Evolutionary conservation across 1,140 invertebrate species (phyloP).

Genomic region (Alviniconcha marisindica): DNA sequence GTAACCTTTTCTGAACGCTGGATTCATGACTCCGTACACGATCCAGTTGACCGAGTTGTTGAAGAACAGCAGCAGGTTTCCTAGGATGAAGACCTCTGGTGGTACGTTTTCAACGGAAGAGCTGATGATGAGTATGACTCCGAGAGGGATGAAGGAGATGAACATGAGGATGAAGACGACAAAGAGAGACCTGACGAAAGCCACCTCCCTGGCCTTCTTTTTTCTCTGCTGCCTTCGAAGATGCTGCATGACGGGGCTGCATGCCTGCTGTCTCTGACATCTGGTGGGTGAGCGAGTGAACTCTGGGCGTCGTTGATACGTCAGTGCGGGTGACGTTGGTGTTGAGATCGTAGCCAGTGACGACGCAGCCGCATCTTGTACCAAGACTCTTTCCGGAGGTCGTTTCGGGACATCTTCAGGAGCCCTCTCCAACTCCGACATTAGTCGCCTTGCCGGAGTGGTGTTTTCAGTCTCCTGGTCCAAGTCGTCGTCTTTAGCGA

Average conservation of each 20-base stretch:
- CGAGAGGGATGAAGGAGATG: slow-evolving; percentile 23
- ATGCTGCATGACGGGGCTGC: neutral
- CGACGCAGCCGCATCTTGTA: no score
- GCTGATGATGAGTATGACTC: slow-evolving; percentile 7
- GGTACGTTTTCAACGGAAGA: neutral
- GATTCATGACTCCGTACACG: slow-evolving; percentile 32
- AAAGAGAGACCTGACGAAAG: slow-evolving; percentile 5
- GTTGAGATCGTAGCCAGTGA: no score
- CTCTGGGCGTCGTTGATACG: no score
- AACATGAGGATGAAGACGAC: slow-evolving; percentile 7
- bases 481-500: no score
- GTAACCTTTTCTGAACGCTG: slow-evolving; percentile 20
- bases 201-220: neutral
- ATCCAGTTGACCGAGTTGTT: slow-evolving; percentile 35
- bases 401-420: no score
- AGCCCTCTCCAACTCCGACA: no score
- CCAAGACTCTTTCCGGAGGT: no score
- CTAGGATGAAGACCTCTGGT: neutral
- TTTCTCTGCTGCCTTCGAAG: neutral
- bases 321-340: no score
- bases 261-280: no score
- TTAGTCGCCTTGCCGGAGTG: no score
- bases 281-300: no score
- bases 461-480: no score
- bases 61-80: slow-evolving; percentile 4